phyloP scores from a whole-genome alignment of 2,113 vertebrate genomes.

The Alligator mississippiensis region DNA sequence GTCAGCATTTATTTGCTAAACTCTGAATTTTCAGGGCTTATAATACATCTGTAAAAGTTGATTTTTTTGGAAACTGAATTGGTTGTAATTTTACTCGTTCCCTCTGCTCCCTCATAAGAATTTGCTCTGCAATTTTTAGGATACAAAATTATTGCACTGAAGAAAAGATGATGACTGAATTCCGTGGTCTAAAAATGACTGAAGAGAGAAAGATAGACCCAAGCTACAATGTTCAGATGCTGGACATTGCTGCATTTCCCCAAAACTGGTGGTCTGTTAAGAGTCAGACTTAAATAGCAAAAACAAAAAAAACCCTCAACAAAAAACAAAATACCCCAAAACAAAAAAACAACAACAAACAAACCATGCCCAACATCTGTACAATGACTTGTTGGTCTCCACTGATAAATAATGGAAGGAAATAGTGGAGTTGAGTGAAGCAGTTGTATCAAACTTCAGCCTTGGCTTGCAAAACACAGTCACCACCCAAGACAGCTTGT shows the following conservation, averaged over 20 bases:
- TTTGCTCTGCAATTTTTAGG: neutral
- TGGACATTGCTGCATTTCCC: neutral
- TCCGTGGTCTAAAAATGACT: neutral
- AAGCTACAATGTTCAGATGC: neutral
- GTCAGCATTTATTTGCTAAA: conserved; percentile 8
- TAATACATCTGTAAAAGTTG: neutral
- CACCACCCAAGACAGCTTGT: too few species aligned
- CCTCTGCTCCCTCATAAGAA: neutral
- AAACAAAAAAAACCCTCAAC: too few species aligned
- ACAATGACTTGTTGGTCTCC: neutral
- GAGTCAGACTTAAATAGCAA: neutral
- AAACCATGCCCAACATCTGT: neutral
- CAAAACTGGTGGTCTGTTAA: neutral
- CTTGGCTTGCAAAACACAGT: neutral
- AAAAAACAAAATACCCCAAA: too few species aligned
- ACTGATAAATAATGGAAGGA: neutral
- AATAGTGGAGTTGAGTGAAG: neutral
- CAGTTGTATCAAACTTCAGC: neutral
- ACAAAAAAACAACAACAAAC: too few species aligned
- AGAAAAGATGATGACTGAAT: neutral
- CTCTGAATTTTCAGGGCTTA: neutral
- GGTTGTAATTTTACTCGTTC: neutral
- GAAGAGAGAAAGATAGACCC: neutral
- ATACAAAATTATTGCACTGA: neutral
- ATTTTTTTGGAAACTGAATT: neutral